Evolutionary conservation across 2,797 vertebrate species (phyloP), one percentile per base, ranked within the genome.

Genomic region (Setipinna tenuifilis): DNA sequence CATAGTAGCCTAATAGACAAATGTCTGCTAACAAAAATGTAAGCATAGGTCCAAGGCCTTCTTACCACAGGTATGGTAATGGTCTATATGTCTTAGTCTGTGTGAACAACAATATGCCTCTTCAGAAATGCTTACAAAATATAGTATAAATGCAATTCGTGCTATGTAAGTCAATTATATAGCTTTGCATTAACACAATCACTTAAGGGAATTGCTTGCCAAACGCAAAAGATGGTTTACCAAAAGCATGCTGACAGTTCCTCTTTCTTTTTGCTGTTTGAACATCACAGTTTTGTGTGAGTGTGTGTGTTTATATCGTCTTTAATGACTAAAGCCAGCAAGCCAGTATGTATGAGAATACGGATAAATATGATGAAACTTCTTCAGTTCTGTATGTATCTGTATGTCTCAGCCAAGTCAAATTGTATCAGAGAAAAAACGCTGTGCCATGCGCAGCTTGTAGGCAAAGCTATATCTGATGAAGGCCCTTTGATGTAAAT

Each of bases 401-500:
- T 44, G 35, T 44, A 17, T 78, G 31, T 78, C 35, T 6, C 35
- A 78, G 71, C 71, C 71, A 78, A 78, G 71, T 78, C 12, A 44
- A 44, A 44, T 35, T 78, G 71, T 78, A 25, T 21, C 7, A 17
- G 23, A 78, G 41, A 75, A 75, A 75, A 78, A 31, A 78, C 71
- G 41, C 31, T 31, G 35, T 78, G 31, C 71, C 19, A 9, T 19
- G 17, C 71, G 41, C 71, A 78, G 14, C 71, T 78, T 78, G 71
- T 65, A 65, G 35, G 71, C 35, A 6, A 78, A 78, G 35, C 35
- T 78, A 44, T 78, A 78, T 78, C 31, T 44, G 71, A 78, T 78
- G 71, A 44, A 44, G 31, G 7, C 16, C 31, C 71, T 78, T 78
- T 78, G 71, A 78, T 78, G 71, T 78, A 78, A 78, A 78, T 78